Conservation (phyloP, 2,888 invertebrate species). For the Mythimna albipuncta region DNA sequence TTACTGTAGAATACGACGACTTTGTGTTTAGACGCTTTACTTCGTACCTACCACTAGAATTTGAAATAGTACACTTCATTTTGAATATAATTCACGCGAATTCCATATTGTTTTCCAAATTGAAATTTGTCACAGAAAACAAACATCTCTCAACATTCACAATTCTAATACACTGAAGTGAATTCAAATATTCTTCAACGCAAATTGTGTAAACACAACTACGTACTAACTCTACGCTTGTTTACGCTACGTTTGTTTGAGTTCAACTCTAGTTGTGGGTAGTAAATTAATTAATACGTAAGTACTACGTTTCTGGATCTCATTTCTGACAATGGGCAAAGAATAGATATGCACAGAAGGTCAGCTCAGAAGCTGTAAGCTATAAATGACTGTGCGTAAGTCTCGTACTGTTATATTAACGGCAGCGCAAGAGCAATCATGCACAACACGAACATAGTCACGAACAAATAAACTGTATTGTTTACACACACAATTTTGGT, state of each 20-base stretch:
- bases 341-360: neutral
- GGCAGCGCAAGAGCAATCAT: no score
- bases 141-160: conserved; percentile 1
- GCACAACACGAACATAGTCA: no score
- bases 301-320: conserved; percentile 64
- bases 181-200: conserved; percentile 62
- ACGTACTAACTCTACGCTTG: conserved; percentile 46
- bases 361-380: neutral
- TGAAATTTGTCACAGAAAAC: conserved; percentile 3
- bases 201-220: conserved; percentile 50
- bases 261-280: conserved; percentile 65
- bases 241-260: conserved; percentile 57
- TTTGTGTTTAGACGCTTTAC: no score
- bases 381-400: no score
- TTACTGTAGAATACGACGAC: no score
- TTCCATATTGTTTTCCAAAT: neutral
- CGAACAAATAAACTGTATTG: no score
- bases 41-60: no score
- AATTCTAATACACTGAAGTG: conserved; percentile 43
- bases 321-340: conserved; percentile 53
- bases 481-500: no score
- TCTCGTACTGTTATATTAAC: no score
- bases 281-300: conserved; percentile 74
- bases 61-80: neutral
- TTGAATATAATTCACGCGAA: neutral